Evolutionary conservation across 2,797 vertebrate genomes (phyloP), one percentile per base, ranked within the genome.

Genomic region (Falco biarmicus): DNA sequence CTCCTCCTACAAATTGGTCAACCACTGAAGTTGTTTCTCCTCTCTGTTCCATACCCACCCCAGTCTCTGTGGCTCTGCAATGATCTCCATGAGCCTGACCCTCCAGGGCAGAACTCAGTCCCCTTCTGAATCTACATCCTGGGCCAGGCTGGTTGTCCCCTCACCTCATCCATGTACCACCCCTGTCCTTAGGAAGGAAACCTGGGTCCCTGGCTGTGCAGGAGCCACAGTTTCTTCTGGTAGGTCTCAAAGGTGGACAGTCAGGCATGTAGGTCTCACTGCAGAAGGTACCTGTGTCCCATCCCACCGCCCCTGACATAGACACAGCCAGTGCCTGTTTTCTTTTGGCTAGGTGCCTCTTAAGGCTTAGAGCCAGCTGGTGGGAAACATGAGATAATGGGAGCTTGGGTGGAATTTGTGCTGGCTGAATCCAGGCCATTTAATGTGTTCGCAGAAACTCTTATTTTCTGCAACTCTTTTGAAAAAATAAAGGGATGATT

Each of bases 301-400:
- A 43, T 15, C 41, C 41, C 41, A 15, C 9, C 41, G 34, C 29
- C 13, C 10, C 4, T 2, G 1, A 12, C 24, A 12, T 39, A 75
- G 39, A 53, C 41, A 57, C 8, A 70, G 51, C 5, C 81, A 70
- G 56, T 39, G 45, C 29, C 57, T 89, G 24, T 66, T 80, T 85
- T 61, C 78, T 92, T 57, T 74, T 91, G 78, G 89, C 78, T 79
- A 19, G 11, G 12, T 13, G 22, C 69, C 80, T 84, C 69, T 54
- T 11, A 26, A 73, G 65, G 63, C 60, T 82, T 60, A 51, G 16
- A 90, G 83, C 80, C 88, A 93, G 69, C 19, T 2, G 0, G 43
- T 84, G 90, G 65, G 92, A 91, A 92, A 89, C 39, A 48, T 2
- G 12, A 93, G 92, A 92, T 95, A 97, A 90, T 87, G 34, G 45